A percentile compares a stretch with the other conserved stretches of the same genome.
Evolutionary conservation across 2,797 vertebrate species (phyloP).

Genomic region (Gadopsis marmoratus): DNA sequence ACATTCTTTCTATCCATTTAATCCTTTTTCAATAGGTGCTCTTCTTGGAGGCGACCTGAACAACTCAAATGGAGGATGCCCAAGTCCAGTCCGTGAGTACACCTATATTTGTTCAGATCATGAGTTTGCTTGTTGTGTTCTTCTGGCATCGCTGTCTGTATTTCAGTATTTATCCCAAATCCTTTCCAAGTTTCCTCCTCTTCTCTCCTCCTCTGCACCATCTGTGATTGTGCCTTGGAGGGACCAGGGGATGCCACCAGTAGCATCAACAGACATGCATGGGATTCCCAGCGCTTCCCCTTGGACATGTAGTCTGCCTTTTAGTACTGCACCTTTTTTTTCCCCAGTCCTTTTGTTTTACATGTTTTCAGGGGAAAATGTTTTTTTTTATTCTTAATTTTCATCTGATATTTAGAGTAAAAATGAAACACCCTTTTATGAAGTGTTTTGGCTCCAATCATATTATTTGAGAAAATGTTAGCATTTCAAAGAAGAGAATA

Average conservation of each 20-base stretch:
- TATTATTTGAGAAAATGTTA: background rate
- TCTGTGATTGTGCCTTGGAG: slow-evolving; percentile 70
- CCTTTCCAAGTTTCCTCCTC: slow-evolving; percentile 33
- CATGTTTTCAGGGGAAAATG: background rate
- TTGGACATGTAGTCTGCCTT: background rate
- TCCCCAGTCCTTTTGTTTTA: slow-evolving; percentile 3
- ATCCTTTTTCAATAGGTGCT: slow-evolving; percentile 82
- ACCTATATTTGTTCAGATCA: slow-evolving; percentile 22
- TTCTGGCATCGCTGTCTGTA: slow-evolving; percentile 21
- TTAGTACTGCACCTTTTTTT: background rate
- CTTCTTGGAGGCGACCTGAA: slow-evolving; percentile 95
- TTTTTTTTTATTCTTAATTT: background rate
- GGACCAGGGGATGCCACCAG: slow-evolving; percentile 85
- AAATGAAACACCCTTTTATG: background rate
- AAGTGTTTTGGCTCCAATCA: background rate
- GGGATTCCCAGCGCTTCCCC: slow-evolving; percentile 73
- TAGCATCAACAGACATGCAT: slow-evolving; percentile 88
- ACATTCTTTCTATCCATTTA: slow-evolving; percentile 13
- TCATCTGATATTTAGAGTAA: background rate
- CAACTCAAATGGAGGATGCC: slow-evolving; percentile 96
- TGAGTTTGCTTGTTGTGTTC: slow-evolving; percentile 20
- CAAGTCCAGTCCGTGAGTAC: slow-evolving; percentile 96
- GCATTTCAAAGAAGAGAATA: slow-evolving; percentile 11
- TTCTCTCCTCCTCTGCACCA: slow-evolving; percentile 53
- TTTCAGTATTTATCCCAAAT: slow-evolving; percentile 29